Evolutionary conservation across 2,113 vertebrate species (phyloP).

Genomic region (Misgurnus anguillicaudatus): DNA sequence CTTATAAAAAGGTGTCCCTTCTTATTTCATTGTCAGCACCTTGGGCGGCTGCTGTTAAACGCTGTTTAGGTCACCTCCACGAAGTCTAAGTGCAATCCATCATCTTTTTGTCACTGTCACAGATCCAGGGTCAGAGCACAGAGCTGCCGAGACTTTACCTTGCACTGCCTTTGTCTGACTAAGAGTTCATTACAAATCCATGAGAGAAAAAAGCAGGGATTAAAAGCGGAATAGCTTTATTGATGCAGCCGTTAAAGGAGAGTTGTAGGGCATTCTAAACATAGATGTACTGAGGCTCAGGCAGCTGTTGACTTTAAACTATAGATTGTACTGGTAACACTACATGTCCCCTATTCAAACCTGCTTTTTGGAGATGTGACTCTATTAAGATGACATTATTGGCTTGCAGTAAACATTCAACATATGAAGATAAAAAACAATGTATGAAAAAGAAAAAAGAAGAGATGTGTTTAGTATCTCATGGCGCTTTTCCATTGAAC

Average conservation of each 20-base stretch:
- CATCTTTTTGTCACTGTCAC: conserved; percentile 57
- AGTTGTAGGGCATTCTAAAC: conserved; percentile 39
- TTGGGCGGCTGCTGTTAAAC: conserved; percentile 54
- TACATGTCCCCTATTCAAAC: neutral
- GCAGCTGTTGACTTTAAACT: conserved; percentile 4
- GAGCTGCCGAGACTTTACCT: conserved; percentile 33
- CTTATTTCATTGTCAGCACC: conserved; percentile 49
- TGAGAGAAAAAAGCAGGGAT: conserved; percentile 37
- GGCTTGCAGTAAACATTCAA: neutral
- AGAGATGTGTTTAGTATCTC: too few species aligned
- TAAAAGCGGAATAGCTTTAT: conserved; percentile 40
- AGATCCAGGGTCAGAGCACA: conserved; percentile 51
- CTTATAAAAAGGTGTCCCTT: conserved; percentile 37
- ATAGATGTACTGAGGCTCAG: neutral
- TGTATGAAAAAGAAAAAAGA: too few species aligned
- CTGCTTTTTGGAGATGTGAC: neutral
- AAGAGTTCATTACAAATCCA: conserved; percentile 39
- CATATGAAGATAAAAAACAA: neutral
- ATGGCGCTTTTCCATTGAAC: too few species aligned
- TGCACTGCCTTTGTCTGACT: conserved; percentile 41
- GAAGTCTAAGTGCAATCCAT: conserved; percentile 52
- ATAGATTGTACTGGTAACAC: neutral
- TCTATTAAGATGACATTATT: neutral
- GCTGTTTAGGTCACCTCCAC: conserved; percentile 59
- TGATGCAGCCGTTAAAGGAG: conserved; percentile 38